These are phyloP conservation scores for Emmelina monodactyla DNA, from an alignment of 2,888 invertebrate species.

Conservation along the genomic window DNA sequence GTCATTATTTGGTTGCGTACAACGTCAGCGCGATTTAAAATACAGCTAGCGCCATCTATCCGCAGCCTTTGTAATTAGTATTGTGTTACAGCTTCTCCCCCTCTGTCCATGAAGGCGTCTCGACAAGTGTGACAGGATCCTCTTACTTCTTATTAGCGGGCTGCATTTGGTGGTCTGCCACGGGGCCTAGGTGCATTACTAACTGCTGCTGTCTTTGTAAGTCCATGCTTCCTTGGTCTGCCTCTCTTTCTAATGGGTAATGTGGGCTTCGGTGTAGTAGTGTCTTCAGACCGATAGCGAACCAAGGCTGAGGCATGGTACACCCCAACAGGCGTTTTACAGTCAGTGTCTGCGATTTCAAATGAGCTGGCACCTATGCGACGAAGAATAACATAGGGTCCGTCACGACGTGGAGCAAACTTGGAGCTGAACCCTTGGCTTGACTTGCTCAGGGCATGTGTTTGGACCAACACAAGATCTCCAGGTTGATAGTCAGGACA, in stretches of 20 bases:
- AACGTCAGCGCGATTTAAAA: too few species aligned
- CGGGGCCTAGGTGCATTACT: too few species aligned
- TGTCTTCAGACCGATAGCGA: background rate
- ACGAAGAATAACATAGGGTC: background rate
- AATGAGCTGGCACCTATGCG: background rate
- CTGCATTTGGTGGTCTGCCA: too few species aligned
- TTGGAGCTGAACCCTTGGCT: background rate
- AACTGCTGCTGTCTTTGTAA: too few species aligned
- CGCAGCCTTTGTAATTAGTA: too few species aligned
- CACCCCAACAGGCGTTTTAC: background rate
- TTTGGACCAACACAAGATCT: conserved; percentile 3
- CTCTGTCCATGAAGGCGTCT: too few species aligned
- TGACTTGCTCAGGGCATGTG: background rate
- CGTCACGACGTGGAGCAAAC: background rate
- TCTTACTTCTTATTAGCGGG: too few species aligned
- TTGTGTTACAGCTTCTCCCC: too few species aligned
- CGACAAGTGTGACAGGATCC: too few species aligned
- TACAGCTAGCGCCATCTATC: too few species aligned
- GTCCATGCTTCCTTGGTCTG: background rate
- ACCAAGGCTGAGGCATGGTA: background rate
- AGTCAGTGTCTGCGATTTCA: background rate
- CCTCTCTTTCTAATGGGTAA: background rate
- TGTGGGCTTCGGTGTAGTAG: too few species aligned
- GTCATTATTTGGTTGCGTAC: too few species aligned
- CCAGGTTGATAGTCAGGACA: conserved; percentile 5